A percentile compares a stretch with the other conserved stretches of the same genome.
Conservation (phyloP, 2,888 invertebrate species). For the Calliphora vomitoria region DNA sequence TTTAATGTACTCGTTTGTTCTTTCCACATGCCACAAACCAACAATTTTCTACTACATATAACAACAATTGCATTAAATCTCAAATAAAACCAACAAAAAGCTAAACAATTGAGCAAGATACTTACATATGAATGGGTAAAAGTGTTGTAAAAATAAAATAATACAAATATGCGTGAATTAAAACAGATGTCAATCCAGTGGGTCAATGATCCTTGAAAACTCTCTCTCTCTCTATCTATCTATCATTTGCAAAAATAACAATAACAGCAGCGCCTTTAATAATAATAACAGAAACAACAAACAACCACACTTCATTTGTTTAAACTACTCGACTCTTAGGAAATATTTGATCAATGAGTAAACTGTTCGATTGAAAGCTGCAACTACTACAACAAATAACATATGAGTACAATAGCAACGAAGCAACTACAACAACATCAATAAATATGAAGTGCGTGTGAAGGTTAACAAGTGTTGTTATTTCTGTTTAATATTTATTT, state of each 20-base stretch:
- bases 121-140: background rate
- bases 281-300: background rate
- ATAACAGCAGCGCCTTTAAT: background rate
- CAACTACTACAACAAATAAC: constrained; percentile 23
- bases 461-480: constrained; percentile 69
- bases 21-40: background rate
- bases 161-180: constrained; percentile 72
- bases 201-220: constrained; percentile 75
- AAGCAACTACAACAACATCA: background rate
- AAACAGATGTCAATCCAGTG: constrained; percentile 74
- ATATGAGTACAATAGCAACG: background rate
- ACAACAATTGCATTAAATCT: constrained; percentile 24
- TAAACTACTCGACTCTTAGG: background rate
- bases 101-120: constrained; percentile 33
- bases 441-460: constrained; percentile 54
- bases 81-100: background rate
- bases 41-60: background rate
- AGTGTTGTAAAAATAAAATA: constrained; percentile 40
- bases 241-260: constrained; percentile 46
- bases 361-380: constrained; percentile 22
- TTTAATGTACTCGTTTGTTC: constrained; percentile 1
- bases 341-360: constrained; percentile 57
- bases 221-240: background rate
- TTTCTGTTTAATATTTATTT: constrained; percentile 35
- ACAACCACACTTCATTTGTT: constrained; percentile 48